These are phyloP conservation scores for Diplogasteroides magnus DNA, from an alignment of 1,140 invertebrate genomes.

Conservation along the genomic window DNA sequence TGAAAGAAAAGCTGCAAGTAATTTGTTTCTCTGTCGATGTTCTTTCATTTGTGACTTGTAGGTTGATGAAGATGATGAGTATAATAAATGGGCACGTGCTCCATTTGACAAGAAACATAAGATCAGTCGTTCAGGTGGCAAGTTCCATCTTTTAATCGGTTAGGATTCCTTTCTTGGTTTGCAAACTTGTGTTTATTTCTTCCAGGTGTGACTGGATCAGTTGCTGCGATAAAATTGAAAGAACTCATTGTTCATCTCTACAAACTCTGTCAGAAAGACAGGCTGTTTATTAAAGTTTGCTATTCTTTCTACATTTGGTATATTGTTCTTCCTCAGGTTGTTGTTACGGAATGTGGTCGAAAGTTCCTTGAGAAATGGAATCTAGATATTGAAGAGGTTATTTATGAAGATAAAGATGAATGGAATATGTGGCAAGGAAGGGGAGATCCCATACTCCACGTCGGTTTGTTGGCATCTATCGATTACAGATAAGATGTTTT, in stretches of 20 bases:
- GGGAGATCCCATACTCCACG: slow-evolving; percentile 91
- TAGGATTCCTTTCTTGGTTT: background rate
- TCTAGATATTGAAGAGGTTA: slow-evolving; percentile 62
- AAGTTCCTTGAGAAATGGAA: slow-evolving; percentile 71
- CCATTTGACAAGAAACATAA: background rate
- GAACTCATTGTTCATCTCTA: slow-evolving; percentile 64
- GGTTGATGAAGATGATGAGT: too few relatives aligned
- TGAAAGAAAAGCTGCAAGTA: too few relatives aligned
- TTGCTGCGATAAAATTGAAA: slow-evolving; percentile 79
- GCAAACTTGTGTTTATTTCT: slow-evolving; percentile 54
- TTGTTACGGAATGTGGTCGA: slow-evolving; percentile 75
- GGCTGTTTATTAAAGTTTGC: slow-evolving; percentile 44
- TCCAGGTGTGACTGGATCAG: slow-evolving; percentile 80
- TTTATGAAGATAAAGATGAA: slow-evolving; percentile 78
- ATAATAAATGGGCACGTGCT: too few relatives aligned
- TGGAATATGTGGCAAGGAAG: slow-evolving; percentile 83
- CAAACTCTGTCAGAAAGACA: slow-evolving; percentile 39
- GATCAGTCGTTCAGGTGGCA: background rate
- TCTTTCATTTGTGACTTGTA: too few relatives aligned
- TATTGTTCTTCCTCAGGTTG: slow-evolving; percentile 63
- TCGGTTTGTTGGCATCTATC: slow-evolving; percentile 62
- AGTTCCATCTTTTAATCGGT: background rate
- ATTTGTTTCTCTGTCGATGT: too few relatives aligned
- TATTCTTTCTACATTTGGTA: slow-evolving; percentile 8
- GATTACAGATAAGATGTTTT: background rate